Base-by-base conservation (phyloP, 2,113 vertebrate genomes). In the Tympanuchus pallidicinctus region DNA sequence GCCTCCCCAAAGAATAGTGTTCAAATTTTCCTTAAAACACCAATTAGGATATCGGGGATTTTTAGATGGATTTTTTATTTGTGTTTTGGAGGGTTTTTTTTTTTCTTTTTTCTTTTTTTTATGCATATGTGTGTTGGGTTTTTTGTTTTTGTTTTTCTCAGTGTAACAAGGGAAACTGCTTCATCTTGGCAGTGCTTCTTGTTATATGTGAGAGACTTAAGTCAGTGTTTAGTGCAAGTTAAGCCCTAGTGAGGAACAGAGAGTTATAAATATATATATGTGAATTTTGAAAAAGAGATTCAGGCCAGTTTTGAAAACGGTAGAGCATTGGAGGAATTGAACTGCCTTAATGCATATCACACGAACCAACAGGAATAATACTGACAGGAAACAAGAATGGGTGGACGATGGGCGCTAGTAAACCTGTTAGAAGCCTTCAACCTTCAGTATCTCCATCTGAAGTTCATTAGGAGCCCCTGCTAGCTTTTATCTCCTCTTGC, bases 151-250 rank as follows among this genome's bases (percentile, higher is more conserved):
- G 36, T 36, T 36, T 61, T 56, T 76, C 64, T 66, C 47, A 54
- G 43, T 34, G 30, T 57, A 82, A 38, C 6, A 42, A 34, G 40
- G 70, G 48, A 74, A 89, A 73, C 45, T 40, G 8, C 8, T 2
- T 90, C 52, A 89, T 94, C 25, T 71, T 82, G 47, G 38, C 42
- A 93, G 57, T 66, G 50, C 67, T 92, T 5, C 47, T 80, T 63
- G 66, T 75, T 86, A 6, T 54, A 82, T 86, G 66, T 80, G 59
- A 77, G 42, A 89, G 25, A 89, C 42, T 79, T 82, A 88, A 92
- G 84, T 56, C 21, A 50, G 25, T n/a, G 52, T 95, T 89, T 50
- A 47, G 60, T 85, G 64, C 67, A 91, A 90, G 79, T 30, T 80
- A 85, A 92, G 67, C 70, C 43, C 69, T 83, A 77, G 54, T 34